These are phyloP conservation scores for Grapholita molesta DNA, from an alignment of 1,140 invertebrate species.

Conservation along the genomic window DNA sequence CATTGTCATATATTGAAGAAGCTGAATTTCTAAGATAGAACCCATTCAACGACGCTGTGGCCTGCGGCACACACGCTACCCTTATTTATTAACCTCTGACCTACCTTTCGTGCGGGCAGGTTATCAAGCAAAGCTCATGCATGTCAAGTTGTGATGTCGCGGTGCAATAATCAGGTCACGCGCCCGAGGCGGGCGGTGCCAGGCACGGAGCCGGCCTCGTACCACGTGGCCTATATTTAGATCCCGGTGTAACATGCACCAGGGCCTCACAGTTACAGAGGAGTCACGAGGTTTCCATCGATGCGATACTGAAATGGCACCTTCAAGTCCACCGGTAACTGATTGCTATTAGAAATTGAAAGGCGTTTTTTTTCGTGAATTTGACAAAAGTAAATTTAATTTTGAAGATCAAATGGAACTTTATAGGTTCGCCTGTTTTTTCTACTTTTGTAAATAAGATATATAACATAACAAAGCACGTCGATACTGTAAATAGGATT, in stretches of 20 bases:
- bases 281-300: not conserved
- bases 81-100: not conserved
- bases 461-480: too few relatives aligned
- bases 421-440: too few relatives aligned
- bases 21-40: not conserved
- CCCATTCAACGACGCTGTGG: not conserved
- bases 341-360: not conserved
- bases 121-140: not conserved
- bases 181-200: slow-evolving; percentile 1
- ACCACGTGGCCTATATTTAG: not conserved
- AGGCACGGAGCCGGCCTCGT: not conserved
- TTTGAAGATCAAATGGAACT: too few relatives aligned
- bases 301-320: not conserved
- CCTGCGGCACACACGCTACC: not conserved
- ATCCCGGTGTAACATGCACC: not conserved
- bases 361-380: not conserved
- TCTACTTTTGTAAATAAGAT: too few relatives aligned
- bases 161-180: not conserved
- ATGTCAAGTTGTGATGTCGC: not conserved
- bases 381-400: too few relatives aligned
- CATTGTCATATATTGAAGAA: too few relatives aligned
- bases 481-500: too few relatives aligned
- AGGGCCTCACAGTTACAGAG: not conserved
- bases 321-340: not conserved
- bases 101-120: not conserved